phyloP scores from a whole-genome alignment of 2,888 invertebrate species.

The Lasioglossum villosulum region DNA sequence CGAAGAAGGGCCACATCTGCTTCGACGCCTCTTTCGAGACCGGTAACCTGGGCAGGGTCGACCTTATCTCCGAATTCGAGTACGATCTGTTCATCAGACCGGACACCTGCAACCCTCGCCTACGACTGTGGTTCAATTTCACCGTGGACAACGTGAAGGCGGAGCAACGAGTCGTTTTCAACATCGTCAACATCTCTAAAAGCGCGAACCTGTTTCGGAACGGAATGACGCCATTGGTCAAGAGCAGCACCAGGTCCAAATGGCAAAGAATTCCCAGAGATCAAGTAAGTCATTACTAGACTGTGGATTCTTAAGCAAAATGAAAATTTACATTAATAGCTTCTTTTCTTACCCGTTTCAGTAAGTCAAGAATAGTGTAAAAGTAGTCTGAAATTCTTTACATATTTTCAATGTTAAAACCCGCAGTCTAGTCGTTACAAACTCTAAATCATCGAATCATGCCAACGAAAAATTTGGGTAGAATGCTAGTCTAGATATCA shows the following conservation, averaged over 20 bases:
- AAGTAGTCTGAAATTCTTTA: too few species aligned
- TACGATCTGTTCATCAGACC: conserved; percentile 98
- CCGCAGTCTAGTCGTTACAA: too few species aligned
- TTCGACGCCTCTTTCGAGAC: conserved; percentile 99
- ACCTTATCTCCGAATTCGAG: conserved; percentile 96
- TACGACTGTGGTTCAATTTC: conserved; percentile 99
- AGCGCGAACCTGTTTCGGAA: conserved; percentile 94
- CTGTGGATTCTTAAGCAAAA: background rate
- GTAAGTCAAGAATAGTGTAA: too few species aligned
- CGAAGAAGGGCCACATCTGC: conserved; percentile 97
- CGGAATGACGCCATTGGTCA: conserved; percentile 97
- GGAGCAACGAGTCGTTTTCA: conserved; percentile 98
- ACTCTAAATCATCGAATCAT: too few species aligned
- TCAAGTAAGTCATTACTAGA: conserved; percentile 67
- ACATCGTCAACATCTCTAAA: conserved; percentile 98
- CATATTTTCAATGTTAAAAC: too few species aligned
- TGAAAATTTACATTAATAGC: too few species aligned
- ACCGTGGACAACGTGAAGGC: conserved; percentile 97
- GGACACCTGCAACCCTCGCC: conserved; percentile 97
- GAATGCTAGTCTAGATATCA: too few species aligned
- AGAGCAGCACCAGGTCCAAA: conserved; percentile 94
- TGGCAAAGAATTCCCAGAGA: conserved; percentile 89
- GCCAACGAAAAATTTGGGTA: too few species aligned
- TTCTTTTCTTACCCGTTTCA: too few species aligned
- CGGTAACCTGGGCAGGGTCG: conserved; percentile 98